Conservation (phyloP, 2,113 vertebrate genomes). For the Caloenas nicobarica region DNA sequence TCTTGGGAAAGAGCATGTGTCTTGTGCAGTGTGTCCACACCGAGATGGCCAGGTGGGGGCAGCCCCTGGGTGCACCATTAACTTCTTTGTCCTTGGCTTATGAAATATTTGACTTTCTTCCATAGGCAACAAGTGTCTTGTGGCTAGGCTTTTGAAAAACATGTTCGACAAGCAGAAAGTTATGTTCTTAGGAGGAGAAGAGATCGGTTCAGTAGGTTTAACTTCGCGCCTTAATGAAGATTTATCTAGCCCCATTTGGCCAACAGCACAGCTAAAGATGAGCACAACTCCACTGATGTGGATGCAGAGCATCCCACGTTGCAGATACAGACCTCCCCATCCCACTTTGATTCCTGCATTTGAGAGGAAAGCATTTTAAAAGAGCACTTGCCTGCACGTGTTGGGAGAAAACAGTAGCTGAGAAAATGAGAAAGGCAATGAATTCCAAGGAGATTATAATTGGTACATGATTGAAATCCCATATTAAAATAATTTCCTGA, state of each 20-base stretch:
- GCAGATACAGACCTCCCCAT: rapidly evolving
- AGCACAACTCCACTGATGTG: neutral
- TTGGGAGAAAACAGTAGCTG: neutral
- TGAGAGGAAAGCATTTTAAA: neutral
- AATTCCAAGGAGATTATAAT: conserved; percentile 49
- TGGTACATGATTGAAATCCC: conserved; percentile 38
- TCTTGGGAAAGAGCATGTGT: neutral
- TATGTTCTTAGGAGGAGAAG: neutral
- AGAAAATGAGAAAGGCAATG: neutral
- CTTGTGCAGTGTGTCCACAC: neutral
- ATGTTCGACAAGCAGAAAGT: neutral
- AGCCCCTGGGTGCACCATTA: neutral
- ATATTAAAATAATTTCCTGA: conserved; percentile 58
- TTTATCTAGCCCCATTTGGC: neutral
- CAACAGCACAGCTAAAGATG: neutral
- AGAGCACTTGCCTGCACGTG: neutral
- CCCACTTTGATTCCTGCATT: neutral
- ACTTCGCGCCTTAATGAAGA: neutral
- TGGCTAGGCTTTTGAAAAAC: neutral
- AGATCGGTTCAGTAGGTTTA: neutral
- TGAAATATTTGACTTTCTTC: neutral
- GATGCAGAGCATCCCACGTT: neutral
- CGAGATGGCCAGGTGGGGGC: neutral
- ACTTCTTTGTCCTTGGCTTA: neutral
- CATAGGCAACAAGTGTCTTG: neutral